Base-by-base conservation (phyloP, 2,113 vertebrate species). In the Edolisoma coerulescens region DNA sequence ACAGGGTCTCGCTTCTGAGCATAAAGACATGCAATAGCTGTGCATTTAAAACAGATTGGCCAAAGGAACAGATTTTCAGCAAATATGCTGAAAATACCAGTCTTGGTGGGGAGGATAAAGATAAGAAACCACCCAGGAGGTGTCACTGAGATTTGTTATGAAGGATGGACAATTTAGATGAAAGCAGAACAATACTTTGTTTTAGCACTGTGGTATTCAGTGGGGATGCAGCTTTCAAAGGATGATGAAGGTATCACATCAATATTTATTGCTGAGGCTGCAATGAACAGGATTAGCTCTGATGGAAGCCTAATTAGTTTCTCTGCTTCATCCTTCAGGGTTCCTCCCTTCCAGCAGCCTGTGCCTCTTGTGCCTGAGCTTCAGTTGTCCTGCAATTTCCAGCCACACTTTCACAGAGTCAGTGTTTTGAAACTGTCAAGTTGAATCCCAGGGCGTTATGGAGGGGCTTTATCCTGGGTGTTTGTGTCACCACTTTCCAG, bases 401-500 rank as follows among this genome's bases (percentile, higher is more conserved):
- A 92, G 60, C 18, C 59, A 64, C 1, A 4, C 30, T 81, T 95
- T 39, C 33, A 88, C 44, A 60, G 56, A 88, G 32, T 75, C 60
- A 49, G 16, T 87, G 37, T 69, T 94, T 82, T 71, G 56, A 56
- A 81, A 71, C 44, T 75, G 65, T 87, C 45, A 64, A 14, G 37
- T 75, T 71, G 73, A 92, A 81, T 77, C 60, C 60, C 39, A 73
- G 56, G 83, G 47, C 8, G 1, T 78, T 86, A 41, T 90, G 44
- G 52, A 88, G 42, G 65, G 44, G 23, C 47, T 92, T 89, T 84
- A 56, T 87, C 49, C 79, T 90, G 13, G 61, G 22, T 78, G 41
- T 86, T 92, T 90, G 49, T 96, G 89, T 92, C 77, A 84, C 78
- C 37, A 42, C 49, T 94, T 95, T 57, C 76, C 39, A 69, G 84